These are phyloP conservation scores for Telenomus remus DNA, from an alignment of 1,140 invertebrate species.

Conservation along the genomic window DNA sequence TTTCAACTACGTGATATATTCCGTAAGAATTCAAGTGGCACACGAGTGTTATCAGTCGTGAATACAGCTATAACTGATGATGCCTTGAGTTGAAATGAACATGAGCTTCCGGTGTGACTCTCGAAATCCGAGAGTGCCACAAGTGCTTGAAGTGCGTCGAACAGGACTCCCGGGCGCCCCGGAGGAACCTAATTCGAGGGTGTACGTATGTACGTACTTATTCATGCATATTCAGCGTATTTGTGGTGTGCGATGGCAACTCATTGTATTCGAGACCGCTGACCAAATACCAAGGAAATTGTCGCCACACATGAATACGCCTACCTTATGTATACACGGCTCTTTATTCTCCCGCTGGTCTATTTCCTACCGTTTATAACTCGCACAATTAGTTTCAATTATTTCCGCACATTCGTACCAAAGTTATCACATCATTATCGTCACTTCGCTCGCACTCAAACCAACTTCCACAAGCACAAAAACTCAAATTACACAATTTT, in stretches of 20 bases:
- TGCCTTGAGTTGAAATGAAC: constrained; percentile 44
- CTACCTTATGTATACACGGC: constrained; percentile 22
- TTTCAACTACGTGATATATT: constrained; percentile 36
- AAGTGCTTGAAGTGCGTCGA: constrained; percentile 62
- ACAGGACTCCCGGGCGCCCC: constrained; percentile 63
- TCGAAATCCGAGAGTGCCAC: constrained; percentile 60
- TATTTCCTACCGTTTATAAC: constrained; percentile 22
- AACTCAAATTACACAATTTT: no score
- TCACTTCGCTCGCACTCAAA: no score
- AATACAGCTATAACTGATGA: constrained; percentile 34
- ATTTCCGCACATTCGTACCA: constrained; percentile 34
- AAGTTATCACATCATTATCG: constrained; percentile 35
- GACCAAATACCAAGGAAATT: constrained; percentile 63
- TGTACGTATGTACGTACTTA: constrained; percentile 59
- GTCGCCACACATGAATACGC: constrained; percentile 58
- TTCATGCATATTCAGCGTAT: constrained; percentile 73
- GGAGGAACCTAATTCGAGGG: constrained; percentile 71
- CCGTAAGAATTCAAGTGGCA: constrained; percentile 33
- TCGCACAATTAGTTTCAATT: constrained; percentile 55
- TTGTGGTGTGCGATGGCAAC: constrained; percentile 64
- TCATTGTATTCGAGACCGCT: constrained; percentile 65
- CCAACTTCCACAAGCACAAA: no score
- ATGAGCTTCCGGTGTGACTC: constrained; percentile 52
- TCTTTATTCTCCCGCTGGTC: neutral
- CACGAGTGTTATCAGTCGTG: constrained; percentile 33